These are phyloP conservation scores for Galeopsomyia nigrocyanea DNA, from an alignment of 2,888 invertebrate species.

Conservation along the genomic window DNA sequence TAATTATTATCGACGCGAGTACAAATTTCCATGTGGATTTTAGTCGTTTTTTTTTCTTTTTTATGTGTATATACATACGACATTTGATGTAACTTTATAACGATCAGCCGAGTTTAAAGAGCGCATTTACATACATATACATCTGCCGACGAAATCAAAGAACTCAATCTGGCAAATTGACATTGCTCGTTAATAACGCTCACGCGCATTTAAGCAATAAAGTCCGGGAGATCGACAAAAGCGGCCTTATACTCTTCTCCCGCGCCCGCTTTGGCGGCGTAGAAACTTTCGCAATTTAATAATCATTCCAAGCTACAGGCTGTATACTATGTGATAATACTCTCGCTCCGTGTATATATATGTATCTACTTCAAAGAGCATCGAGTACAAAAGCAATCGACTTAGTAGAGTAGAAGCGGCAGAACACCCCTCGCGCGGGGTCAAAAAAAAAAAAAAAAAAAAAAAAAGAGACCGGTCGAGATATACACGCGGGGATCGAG, in stretches of 20 bases:
- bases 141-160: background rate
- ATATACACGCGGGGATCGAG: slow-evolving; percentile 31
- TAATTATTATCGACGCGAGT: too few relatives aligned
- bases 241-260: too few relatives aligned
- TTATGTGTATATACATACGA: too few relatives aligned
- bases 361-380: slow-evolving; percentile 25
- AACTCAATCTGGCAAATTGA: slow-evolving; percentile 31
- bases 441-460: slow-evolving; percentile 25
- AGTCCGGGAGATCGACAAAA: slow-evolving; percentile 1
- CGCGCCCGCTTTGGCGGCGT: background rate
- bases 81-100: too few relatives aligned
- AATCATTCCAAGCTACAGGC: slow-evolving; percentile 22
- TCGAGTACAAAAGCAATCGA: slow-evolving; percentile 43
- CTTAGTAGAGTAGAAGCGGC: slow-evolving; percentile 17
- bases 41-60: too few relatives aligned
- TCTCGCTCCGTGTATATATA: background rate
- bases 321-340: background rate
- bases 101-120: too few relatives aligned
- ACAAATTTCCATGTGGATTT: too few relatives aligned
- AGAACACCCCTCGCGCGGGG: slow-evolving; percentile 11
- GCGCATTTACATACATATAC: too few relatives aligned
- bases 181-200: background rate
- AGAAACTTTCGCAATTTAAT: slow-evolving; percentile 40
- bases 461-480: background rate
- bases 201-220: background rate